Conservation (phyloP, 2,888 invertebrate genomes). For the Morinoia aosen region DNA sequence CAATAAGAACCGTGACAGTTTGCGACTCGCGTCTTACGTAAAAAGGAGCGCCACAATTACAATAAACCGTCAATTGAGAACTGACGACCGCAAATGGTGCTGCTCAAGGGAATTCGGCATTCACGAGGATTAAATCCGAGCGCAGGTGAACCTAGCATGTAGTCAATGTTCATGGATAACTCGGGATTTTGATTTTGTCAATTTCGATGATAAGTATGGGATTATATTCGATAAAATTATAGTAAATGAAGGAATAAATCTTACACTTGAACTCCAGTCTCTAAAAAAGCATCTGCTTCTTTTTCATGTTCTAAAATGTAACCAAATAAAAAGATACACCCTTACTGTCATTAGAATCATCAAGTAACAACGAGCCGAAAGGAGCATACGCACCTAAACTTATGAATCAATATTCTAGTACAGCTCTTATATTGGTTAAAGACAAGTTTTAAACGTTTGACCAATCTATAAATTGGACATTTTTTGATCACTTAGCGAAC, state of each 20-base stretch:
- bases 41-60: no score
- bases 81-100: neutral
- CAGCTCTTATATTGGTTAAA: neutral
- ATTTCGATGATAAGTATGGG: no score
- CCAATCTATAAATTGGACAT: neutral
- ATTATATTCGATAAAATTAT: neutral
- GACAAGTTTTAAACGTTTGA: neutral
- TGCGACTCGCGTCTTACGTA: neutral
- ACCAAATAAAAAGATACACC: neutral
- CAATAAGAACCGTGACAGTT: neutral
- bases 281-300: neutral
- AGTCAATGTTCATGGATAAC: neutral
- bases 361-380: no score
- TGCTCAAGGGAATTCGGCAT: neutral
- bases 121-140: neutral
- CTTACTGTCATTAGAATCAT: no score
- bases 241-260: neutral
- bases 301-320: no score
- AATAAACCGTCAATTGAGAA: neutral
- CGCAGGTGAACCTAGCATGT: neutral
- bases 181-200: neutral
- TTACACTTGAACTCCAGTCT: neutral
- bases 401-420: neutral
- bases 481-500: neutral
- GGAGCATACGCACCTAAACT: no score